Evolutionary conservation across 2,888 invertebrate species (phyloP).

Genomic region (Plebejus melissa): DNA sequence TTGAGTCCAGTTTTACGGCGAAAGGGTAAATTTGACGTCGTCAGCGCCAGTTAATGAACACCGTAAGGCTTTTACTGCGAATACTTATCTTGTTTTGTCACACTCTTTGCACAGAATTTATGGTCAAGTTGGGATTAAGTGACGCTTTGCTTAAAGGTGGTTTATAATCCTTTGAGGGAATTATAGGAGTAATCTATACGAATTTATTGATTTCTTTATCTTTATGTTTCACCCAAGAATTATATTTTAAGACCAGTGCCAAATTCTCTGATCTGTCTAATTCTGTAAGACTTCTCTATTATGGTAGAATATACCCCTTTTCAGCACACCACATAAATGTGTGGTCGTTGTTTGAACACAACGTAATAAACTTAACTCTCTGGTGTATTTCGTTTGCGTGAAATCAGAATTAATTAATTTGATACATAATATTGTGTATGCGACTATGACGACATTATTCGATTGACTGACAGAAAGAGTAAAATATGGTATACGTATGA

Average conservation of each 20-base stretch:
- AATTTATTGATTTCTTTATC: background rate
- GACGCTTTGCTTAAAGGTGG: background rate
- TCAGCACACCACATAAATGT: background rate
- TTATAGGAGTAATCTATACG: background rate
- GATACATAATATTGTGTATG: background rate
- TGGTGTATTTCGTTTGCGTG: background rate
- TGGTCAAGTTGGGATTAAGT: background rate
- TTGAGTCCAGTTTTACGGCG: conserved; percentile 19
- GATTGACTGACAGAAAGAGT: too few species aligned
- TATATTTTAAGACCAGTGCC: background rate
- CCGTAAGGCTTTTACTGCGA: conserved; percentile 12
- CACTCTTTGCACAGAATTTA: background rate
- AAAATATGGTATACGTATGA: too few species aligned
- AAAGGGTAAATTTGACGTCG: conserved; percentile 19
- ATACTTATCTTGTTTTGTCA: background rate
- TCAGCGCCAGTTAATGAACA: conserved; percentile 15
- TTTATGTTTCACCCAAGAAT: background rate
- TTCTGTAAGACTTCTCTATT: too few species aligned
- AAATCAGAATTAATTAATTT: background rate
- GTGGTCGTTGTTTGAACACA: background rate
- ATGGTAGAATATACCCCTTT: background rate
- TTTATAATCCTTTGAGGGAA: background rate
- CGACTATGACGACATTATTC: too few species aligned
- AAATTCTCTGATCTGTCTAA: background rate
- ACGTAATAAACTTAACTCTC: background rate